These are phyloP conservation scores for Tinea trinotella DNA, from an alignment of 2,888 invertebrate genomes.

Conservation along the genomic window DNA sequence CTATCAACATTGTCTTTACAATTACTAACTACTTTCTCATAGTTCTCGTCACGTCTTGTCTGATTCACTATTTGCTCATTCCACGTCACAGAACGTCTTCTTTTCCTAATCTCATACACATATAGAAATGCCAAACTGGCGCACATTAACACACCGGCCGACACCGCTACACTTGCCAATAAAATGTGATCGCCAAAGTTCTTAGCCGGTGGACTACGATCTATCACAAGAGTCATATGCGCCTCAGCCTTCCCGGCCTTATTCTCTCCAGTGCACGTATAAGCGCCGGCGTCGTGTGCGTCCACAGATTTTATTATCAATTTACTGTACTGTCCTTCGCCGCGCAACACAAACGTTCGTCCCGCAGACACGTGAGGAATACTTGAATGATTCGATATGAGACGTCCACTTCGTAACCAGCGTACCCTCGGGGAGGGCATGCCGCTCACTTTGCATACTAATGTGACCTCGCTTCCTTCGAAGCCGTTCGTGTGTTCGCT, in stretches of 20 bases:
- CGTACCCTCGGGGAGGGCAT: slow-evolving; percentile 81
- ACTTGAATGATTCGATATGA: slow-evolving; percentile 75
- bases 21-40: slow-evolving; percentile 85
- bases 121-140: slow-evolving; percentile 78
- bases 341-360: slow-evolving; percentile 77
- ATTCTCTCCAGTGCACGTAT: slow-evolving; percentile 85
- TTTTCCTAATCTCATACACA: slow-evolving; percentile 75
- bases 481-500: slow-evolving; percentile 74
- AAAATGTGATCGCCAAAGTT: slow-evolving; percentile 73
- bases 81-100: slow-evolving; percentile 69
- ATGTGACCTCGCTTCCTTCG: slow-evolving; percentile 81
- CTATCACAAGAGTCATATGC: slow-evolving; percentile 80
- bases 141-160: slow-evolving; percentile 77
- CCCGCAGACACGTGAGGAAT: slow-evolving; percentile 38
- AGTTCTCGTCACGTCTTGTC: slow-evolving; percentile 74
- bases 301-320: slow-evolving; percentile 81
- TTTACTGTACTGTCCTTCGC: slow-evolving; percentile 79
- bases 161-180: slow-evolving; percentile 78
- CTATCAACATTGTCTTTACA: slow-evolving; percentile 62
- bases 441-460: slow-evolving; percentile 79
- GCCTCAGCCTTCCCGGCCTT: slow-evolving; percentile 84
- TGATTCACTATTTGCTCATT: slow-evolving; percentile 64
- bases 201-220: slow-evolving; percentile 75
- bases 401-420: slow-evolving; percentile 80
- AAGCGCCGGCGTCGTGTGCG: slow-evolving; percentile 81